These are phyloP conservation scores for Dysmachus trigonus DNA, from an alignment of 2,888 invertebrate genomes.

Conservation along the genomic window DNA sequence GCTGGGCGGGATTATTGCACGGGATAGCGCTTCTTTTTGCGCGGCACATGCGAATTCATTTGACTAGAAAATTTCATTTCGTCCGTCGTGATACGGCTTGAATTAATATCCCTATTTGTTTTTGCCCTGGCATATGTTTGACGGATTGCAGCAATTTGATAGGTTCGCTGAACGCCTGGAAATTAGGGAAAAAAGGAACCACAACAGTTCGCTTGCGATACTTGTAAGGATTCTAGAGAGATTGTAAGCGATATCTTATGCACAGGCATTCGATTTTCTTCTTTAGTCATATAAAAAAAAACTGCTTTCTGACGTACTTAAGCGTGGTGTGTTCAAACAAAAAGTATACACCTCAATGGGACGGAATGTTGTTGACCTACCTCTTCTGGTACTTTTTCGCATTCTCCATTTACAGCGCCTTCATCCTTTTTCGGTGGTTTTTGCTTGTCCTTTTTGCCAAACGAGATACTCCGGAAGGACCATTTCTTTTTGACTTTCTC, in stretches of 20 bases:
- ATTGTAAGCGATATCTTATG: slow-evolving; percentile 11
- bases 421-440: slow-evolving; percentile 78
- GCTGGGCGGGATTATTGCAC: neutral
- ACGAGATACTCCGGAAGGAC: slow-evolving; percentile 88
- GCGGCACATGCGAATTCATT: neutral
- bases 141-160: slow-evolving; percentile 15
- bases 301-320: neutral
- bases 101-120: slow-evolving; percentile 7
- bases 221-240: slow-evolving; percentile 10
- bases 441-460: slow-evolving; percentile 86
- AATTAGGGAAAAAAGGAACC: slow-evolving; percentile 13
- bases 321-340: neutral
- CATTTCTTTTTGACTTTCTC: slow-evolving; percentile 86
- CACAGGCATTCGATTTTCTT: neutral
- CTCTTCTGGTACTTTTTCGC: slow-evolving; percentile 73
- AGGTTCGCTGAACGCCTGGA: neutral
- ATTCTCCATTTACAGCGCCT: slow-evolving; percentile 68
- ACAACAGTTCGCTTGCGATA: neutral
- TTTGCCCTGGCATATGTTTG: neutral
- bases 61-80: slow-evolving; percentile 5
- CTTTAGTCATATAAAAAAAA: neutral
- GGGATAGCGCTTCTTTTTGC: neutral
- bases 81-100: neutral
- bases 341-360: neutral
- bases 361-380: slow-evolving; percentile 64